A percentile compares a stretch with the other conserved stretches of the same genome.
phyloP scores from a whole-genome alignment of 2,797 vertebrate species.

The Morus bassanus region DNA sequence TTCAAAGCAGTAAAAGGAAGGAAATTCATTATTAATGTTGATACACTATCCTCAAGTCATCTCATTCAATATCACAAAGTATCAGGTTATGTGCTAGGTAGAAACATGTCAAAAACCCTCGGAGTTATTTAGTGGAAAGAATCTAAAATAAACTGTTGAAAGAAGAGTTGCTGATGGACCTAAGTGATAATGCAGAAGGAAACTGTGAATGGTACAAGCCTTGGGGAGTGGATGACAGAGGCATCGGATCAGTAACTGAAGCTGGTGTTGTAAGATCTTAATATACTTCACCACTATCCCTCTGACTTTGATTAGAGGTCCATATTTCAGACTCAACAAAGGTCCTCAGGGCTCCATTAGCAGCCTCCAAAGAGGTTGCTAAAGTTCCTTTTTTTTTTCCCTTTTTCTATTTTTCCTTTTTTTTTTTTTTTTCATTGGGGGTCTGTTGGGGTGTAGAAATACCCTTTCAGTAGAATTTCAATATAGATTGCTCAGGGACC shows the following conservation, averaged over 20 bases:
- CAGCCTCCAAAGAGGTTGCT: neutral
- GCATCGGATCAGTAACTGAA: neutral
- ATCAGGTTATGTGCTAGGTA: neutral
- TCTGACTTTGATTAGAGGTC: neutral
- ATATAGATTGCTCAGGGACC: neutral
- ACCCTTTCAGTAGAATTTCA: neutral
- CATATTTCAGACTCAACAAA: neutral
- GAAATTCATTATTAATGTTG: conserved; percentile 3
- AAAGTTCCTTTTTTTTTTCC: neutral
- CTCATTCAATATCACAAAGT: neutral
- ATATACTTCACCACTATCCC: neutral
- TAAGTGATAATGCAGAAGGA: neutral
- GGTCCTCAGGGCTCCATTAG: neutral
- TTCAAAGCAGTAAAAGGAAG: conserved; percentile 26
- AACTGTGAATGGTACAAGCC: neutral
- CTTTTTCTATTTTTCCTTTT: no score
- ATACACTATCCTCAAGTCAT: neutral
- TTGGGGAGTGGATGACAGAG: neutral
- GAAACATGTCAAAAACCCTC: neutral
- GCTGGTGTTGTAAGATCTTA: neutral
- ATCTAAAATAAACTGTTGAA: neutral
- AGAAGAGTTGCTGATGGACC: neutral
- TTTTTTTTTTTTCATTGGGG: no score
- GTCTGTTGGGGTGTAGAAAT: neutral
- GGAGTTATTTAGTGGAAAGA: neutral